phyloP scores from a whole-genome alignment of 2,797 vertebrate species.

The Mastacembelus armatus region DNA sequence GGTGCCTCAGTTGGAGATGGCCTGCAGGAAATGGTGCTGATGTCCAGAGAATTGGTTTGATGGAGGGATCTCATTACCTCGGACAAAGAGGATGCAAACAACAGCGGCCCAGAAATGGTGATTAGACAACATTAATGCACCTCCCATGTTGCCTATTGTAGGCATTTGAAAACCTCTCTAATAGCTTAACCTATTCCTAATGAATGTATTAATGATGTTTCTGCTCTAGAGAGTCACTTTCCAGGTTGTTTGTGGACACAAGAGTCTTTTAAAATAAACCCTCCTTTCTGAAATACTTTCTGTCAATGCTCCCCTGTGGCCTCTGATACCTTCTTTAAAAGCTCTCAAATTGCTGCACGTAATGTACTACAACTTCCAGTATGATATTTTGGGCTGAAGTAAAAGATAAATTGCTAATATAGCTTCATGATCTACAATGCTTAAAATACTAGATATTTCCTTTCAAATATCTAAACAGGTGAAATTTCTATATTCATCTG shows the following conservation, averaged over 20 bases:
- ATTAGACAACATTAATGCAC: conserved; percentile 51
- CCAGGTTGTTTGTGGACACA: conserved; percentile 68
- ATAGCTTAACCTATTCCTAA: conserved; percentile 63
- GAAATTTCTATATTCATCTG: background rate
- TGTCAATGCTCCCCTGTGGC: conserved; percentile 59
- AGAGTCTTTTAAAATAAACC: conserved; percentile 72
- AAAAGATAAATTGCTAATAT: conserved; percentile 7
- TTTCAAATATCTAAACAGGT: conserved; percentile 3
- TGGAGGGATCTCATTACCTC: conserved; percentile 58
- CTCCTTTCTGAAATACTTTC: conserved; percentile 40
- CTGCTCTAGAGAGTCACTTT: conserved; percentile 67
- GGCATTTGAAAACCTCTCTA: conserved; percentile 49
- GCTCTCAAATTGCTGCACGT: conserved; percentile 35
- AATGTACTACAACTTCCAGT: conserved; percentile 43
- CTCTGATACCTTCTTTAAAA: conserved; percentile 53
- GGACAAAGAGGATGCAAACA: conserved; percentile 49
- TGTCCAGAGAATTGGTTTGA: conserved; percentile 35
- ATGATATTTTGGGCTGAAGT: conserved; percentile 42
- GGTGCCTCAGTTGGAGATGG: background rate
- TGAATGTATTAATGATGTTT: conserved; percentile 74
- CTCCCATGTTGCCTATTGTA: conserved; percentile 51
- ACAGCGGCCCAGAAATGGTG: conserved; percentile 39
- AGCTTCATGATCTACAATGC: conserved; percentile 13
- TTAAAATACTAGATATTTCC: conserved; percentile 14
- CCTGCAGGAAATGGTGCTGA: conserved; percentile 40